phyloP scores from a whole-genome alignment of 2,797 vertebrate genomes.

The Diglossa cyanea region DNA sequence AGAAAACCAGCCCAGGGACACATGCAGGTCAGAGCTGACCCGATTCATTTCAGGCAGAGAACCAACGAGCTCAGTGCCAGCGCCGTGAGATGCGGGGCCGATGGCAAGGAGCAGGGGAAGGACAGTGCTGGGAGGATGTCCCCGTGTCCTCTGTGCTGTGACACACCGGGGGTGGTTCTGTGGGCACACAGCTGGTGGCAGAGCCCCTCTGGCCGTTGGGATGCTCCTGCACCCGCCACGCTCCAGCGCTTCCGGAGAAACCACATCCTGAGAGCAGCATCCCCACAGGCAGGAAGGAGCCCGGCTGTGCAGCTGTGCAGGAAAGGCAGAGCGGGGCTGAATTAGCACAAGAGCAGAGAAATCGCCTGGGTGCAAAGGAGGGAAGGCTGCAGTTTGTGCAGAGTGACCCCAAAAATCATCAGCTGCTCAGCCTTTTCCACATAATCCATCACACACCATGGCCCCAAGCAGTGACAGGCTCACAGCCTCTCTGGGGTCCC shows the following conservation, averaged over 20 bases:
- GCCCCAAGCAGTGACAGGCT: background rate
- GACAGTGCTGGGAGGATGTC: fast-evolving
- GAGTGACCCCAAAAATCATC: background rate
- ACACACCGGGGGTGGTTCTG: background rate
- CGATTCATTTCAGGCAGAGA: background rate
- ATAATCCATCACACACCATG: fast-evolving
- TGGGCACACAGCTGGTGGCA: fast-evolving
- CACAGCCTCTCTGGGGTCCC: background rate
- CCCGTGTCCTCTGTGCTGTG: fast-evolving
- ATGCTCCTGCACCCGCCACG: background rate
- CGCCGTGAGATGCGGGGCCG: fast-evolving
- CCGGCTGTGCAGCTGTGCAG: background rate
- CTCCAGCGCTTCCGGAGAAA: background rate
- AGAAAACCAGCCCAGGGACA: background rate
- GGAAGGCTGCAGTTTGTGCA: background rate
- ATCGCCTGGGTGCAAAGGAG: fast-evolving
- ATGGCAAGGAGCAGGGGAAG: background rate
- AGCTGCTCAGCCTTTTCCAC: background rate
- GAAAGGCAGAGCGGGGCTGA: background rate
- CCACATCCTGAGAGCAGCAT: conserved; percentile 6
- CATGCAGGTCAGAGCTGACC: background rate
- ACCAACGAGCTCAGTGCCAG: background rate
- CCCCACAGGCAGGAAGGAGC: background rate
- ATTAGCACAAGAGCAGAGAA: background rate
- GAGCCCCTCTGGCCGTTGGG: background rate